phyloP scores from a whole-genome alignment of 2,888 invertebrate genomes.

The Drosophila algonquin region DNA sequence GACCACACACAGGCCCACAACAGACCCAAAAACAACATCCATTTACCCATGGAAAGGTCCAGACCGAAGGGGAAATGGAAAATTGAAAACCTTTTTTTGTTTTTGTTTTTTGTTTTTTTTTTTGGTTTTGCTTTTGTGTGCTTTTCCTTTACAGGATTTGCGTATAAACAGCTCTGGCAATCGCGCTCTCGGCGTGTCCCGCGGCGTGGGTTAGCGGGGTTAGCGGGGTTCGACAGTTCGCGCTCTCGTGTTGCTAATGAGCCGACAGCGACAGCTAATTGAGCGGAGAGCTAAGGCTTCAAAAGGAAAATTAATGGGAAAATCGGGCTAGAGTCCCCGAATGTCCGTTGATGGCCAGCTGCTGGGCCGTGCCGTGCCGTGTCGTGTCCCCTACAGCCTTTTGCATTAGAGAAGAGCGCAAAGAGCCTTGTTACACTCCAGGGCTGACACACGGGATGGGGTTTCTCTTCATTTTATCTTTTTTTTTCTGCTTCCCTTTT shows the following conservation, averaged over 20 bases:
- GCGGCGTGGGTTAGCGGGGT: background rate
- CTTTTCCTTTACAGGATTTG: background rate
- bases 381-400: slow-evolving; percentile 1
- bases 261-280: slow-evolving; percentile 56
- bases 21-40: background rate
- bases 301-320: slow-evolving; percentile 64
- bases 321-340: slow-evolving; percentile 44
- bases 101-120: background rate
- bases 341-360: background rate
- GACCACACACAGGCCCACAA: background rate
- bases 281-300: slow-evolving; percentile 41
- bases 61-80: background rate
- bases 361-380: too few species aligned
- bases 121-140: background rate
- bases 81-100: background rate
- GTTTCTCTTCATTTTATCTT: background rate
- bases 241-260: slow-evolving; percentile 60
- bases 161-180: background rate
- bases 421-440: background rate
- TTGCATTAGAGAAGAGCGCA: slow-evolving; percentile 7
- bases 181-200: background rate
- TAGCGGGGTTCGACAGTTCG: background rate
- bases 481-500: slow-evolving; percentile 4
- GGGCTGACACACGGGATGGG: background rate
- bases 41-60: background rate